phyloP scores from a whole-genome alignment of 2,888 invertebrate genomes.

The Protula sp. region DNA sequence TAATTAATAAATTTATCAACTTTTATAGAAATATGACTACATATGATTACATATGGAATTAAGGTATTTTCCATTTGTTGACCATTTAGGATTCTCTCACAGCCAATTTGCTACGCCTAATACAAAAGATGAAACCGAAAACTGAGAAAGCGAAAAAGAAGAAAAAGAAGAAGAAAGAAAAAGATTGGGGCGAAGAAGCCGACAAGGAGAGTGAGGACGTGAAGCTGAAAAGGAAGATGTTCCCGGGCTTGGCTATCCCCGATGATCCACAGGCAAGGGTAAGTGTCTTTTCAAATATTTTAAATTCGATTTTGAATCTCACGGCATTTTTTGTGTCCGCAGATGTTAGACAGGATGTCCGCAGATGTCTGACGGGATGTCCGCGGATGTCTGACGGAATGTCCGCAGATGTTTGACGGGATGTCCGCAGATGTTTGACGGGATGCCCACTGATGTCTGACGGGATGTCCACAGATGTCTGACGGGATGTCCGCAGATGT shows the following conservation, averaged over 20 bases:
- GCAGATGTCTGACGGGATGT: no score
- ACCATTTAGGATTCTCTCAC: slow-evolving; percentile 75
- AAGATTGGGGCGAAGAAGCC: slow-evolving; percentile 15
- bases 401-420: no score
- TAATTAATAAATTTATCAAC: not conserved
- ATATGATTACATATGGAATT: no score
- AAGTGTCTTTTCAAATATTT: no score
- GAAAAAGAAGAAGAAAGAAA: slow-evolving; percentile 24
- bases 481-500: no score
- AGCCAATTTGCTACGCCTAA: slow-evolving; percentile 85
- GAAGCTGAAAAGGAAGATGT: slow-evolving; percentile 49
- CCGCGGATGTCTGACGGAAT: no score
- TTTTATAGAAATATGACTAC: no score
- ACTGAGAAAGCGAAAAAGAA: slow-evolving; percentile 26
- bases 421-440: no score
- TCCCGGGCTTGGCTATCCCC: slow-evolving; percentile 54
- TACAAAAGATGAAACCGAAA: slow-evolving; percentile 81
- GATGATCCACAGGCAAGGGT: slow-evolving; percentile 52
- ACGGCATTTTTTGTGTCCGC: no score
- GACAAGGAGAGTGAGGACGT: slow-evolving; percentile 19
- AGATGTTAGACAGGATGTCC: slow-evolving; percentile 11
- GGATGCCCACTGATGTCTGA: no score
- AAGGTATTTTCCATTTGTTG: not conserved
- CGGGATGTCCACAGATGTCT: no score
- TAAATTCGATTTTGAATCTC: no score